Evolutionary conservation across 2,797 vertebrate genomes (phyloP).

Genomic region (Parotocinclus haroldoi): DNA sequence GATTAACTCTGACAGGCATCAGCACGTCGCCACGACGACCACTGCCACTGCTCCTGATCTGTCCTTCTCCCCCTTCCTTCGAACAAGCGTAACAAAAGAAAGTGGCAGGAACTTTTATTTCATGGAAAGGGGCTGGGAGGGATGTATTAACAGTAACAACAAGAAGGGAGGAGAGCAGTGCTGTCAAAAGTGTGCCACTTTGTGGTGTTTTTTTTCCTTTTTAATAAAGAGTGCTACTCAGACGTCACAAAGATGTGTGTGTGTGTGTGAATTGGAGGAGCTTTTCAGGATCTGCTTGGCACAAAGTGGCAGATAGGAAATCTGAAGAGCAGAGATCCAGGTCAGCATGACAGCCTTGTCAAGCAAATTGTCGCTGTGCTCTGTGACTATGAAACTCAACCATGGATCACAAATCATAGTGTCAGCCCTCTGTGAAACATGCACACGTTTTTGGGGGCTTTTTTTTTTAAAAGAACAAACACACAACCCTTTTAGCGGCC

Average conservation of each 20-base stretch:
- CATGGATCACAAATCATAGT: constrained; percentile 18
- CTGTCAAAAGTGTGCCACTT: constrained; percentile 17
- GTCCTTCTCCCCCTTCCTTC: constrained; percentile 48
- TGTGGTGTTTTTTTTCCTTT: constrained; percentile 12
- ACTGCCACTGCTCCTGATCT: constrained; percentile 36
- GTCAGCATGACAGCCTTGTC: constrained; percentile 10
- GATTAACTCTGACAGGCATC: constrained; percentile 80
- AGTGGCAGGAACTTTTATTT: constrained; percentile 59
- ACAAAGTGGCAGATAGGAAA: neutral
- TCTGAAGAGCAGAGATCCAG: constrained; percentile 6
- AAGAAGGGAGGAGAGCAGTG: constrained; percentile 40
- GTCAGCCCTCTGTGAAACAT: constrained; percentile 28
- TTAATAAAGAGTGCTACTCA: constrained; percentile 4
- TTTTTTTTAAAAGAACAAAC: neutral
- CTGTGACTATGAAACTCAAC: constrained; percentile 8
- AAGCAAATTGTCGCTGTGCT: neutral
- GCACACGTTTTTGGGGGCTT: neutral
- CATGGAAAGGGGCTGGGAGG: constrained; percentile 16
- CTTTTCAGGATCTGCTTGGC: neutral
- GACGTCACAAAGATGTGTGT: constrained; percentile 8
- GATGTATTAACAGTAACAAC: constrained; percentile 38
- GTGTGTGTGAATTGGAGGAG: neutral
- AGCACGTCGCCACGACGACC: constrained; percentile 57
- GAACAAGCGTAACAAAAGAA: constrained; percentile 70
- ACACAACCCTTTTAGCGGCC: constrained; percentile 22